Conservation (phyloP, 2,888 invertebrate genomes). For the Xanthostigma xanthostigma region DNA sequence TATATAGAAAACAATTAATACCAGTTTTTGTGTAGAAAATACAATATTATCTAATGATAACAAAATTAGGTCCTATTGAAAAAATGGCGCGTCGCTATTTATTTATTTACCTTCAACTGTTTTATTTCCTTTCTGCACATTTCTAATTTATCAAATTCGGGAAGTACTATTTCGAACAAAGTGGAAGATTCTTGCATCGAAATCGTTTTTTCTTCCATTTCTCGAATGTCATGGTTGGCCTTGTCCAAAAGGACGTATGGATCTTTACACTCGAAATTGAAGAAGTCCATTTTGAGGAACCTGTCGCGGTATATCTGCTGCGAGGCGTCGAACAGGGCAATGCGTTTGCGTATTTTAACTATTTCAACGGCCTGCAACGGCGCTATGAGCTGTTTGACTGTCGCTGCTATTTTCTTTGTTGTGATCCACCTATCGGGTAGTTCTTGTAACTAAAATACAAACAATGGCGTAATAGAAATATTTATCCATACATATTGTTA, state of each 20-base stretch:
- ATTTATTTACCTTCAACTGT: constrained; percentile 42
- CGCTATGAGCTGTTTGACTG: constrained; percentile 71
- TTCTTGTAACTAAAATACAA: constrained; percentile 39
- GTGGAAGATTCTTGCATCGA: constrained; percentile 56
- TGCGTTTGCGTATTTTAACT: constrained; percentile 68
- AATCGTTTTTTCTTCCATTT: constrained; percentile 52
- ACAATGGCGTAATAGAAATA: background rate
- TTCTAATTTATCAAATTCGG: constrained; percentile 66
- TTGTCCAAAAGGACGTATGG: constrained; percentile 56
- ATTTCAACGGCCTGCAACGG: constrained; percentile 83
- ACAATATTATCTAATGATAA: no score
- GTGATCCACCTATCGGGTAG: constrained; percentile 80
- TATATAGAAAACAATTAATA: no score
- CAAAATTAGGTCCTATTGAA: no score
- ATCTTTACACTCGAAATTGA: constrained; percentile 45
- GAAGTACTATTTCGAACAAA: constrained; percentile 74
- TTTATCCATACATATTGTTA: no score
- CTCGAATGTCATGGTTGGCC: constrained; percentile 45
- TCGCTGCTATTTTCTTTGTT: constrained; percentile 67
- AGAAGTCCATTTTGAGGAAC: constrained; percentile 45
- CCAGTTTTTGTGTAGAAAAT: no score
- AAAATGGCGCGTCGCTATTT: background rate
- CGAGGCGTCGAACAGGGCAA: constrained; percentile 63
- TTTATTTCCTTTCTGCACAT: constrained; percentile 62
- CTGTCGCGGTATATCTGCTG: constrained; percentile 61